Evolutionary conservation across 2,113 vertebrate species (phyloP), one percentile per base, ranked within the genome.

Genomic region (Chinchilla lanigera): DNA sequence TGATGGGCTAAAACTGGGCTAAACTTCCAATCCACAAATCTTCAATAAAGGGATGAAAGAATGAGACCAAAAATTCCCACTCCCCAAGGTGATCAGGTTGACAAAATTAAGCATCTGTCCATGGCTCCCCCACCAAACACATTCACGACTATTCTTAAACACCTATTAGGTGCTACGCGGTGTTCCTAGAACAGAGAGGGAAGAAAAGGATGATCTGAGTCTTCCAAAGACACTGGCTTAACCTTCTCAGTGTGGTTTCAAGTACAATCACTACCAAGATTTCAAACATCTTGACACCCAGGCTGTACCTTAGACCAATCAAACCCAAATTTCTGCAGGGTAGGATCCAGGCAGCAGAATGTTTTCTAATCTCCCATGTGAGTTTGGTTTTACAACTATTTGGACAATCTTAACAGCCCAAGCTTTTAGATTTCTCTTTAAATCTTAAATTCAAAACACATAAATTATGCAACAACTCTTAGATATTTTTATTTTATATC

Each of bases 401-500:
- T 84, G 73, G 30, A 82, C 50, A 91, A 94, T 77, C 19, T 26
- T 26, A 93, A 60, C 28, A n/a, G 33, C 44, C n/a, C 16, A 73
- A 7, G 33, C 63, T 86, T 93, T 67, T 52, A 82, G 30, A 89
- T 56, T 86, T 71, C 67, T 89, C 71, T 86, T 94, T 47, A 63
- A 65, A 73, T 63, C 47, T 94, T 65, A 86, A 83, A 24, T 67
- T 85, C 35, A 82, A 96, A 93, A 50, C 50, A 92, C 14, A n/a
- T 12, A 89, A 73, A 80, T 93, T 69, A 93, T 80, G 89, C 69
- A 93, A 63, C 19, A 28, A 58, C 17, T 75, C 47, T 54, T 95
- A 78, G 5, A 35, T 22, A 82, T 93, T 90, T 94, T 94, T 83
- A 84, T 60, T 92, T 92, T 94, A 91, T 69, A 50, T 80, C 75